Base-by-base conservation (phyloP, 2,113 vertebrate species). In the Dromiciops gliroides region DNA sequence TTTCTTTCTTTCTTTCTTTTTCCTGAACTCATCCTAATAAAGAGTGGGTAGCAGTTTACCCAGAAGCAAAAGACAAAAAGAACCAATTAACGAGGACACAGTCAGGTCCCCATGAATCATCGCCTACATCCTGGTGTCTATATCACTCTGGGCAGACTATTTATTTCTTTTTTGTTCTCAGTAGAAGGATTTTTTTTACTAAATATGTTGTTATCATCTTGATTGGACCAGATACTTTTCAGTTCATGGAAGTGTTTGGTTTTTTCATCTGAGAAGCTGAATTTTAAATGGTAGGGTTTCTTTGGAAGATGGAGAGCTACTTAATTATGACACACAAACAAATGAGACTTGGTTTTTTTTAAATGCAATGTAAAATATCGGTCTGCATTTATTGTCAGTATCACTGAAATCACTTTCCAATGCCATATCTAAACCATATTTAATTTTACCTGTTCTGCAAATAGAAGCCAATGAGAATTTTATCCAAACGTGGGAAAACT, bases 31-130 rank as follows among this genome's bases (percentile, higher is more conserved):
- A 94, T 89, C 49, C 26, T 48, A 94, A 92, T 26, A 90, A 95
- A 96, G 25, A 89, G 47, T 53, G 9, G 51, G 3, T 25, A 94
- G 37, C 5, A 92, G 5, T 9, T 10, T 94, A 94, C 12, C 47
- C 8, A 67, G 19, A 5, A 92, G n/a, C 3, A 60, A 49, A 47
- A 95, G 47, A 44, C 16, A 56, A 60, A 50, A 53, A 56, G 12
- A 90, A 90, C 89, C 0, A 75, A 92, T 28, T 93, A 92, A 92
- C 53, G 92, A 95, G 92, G 24, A 47, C 8, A 75, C 22, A 88
- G 49, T 95, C 91, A 56, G 10, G 90, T 92, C 51, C 91, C 4
- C 60, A 48, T 92, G 67, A 96, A 31, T 89, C 91, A 96, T 93
- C 88, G 94, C 24, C 91, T 44, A 2, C n/a, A 44, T 90, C 52